These are phyloP conservation scores for Diachasmimorpha longicaudata DNA, from an alignment of 1,140 invertebrate genomes.

Conservation along the genomic window DNA sequence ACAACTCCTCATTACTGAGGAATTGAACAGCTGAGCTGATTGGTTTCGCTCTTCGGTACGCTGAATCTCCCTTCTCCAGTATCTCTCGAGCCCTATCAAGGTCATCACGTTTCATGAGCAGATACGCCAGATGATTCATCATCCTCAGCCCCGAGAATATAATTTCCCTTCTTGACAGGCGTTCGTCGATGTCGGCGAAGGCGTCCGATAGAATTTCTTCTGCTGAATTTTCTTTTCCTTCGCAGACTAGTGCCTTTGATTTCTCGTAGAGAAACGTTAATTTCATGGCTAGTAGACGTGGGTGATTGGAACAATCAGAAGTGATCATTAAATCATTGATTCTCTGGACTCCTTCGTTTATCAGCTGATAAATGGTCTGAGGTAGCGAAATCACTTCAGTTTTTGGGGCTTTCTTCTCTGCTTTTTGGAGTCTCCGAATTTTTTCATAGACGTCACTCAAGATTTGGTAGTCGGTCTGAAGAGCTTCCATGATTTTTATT, in stretches of 20 bases:
- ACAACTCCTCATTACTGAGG: constrained; percentile 36
- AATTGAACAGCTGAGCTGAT: constrained; percentile 15
- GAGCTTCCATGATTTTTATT: neutral
- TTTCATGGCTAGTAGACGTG: constrained; percentile 9
- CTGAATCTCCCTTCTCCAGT: constrained; percentile 31
- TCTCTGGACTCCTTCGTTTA: neutral
- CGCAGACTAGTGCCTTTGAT: neutral
- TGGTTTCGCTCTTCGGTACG: constrained; percentile 28
- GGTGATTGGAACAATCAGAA: neutral
- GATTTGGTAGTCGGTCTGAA: neutral
- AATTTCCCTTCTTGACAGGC: constrained; percentile 27
- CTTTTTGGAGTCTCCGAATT: neutral
- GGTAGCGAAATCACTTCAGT: neutral
- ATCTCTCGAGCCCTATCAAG: constrained; percentile 19
- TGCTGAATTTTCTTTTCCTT: neutral
- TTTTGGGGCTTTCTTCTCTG: neutral
- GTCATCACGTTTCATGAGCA: constrained; percentile 30
- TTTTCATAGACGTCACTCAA: neutral
- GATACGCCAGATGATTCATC: constrained; percentile 38
- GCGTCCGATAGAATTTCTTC: neutral
- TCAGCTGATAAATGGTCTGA: neutral
- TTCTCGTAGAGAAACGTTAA: constrained; percentile 9
- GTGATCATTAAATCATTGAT: neutral
- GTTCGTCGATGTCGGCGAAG: constrained; percentile 15
- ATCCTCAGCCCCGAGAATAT: constrained; percentile 34